These are phyloP conservation scores for Schlechtendalia chinensis DNA, from an alignment of 1,140 invertebrate genomes.

Conservation along the genomic window DNA sequence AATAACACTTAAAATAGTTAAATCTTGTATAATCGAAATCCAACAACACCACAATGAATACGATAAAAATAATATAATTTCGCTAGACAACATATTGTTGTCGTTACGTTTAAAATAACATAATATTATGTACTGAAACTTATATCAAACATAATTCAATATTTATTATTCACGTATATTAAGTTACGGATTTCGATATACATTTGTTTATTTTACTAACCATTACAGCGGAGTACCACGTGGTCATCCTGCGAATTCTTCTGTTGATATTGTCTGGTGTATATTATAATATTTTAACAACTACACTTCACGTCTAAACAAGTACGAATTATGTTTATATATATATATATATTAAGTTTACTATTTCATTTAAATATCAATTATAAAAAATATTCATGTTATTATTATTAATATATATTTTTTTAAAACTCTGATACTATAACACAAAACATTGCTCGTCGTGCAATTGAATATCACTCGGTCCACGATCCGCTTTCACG, in stretches of 20 bases:
- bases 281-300: background rate
- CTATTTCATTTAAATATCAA: background rate
- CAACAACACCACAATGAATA: background rate
- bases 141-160: too few species aligned
- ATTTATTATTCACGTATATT: background rate
- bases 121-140: too few species aligned
- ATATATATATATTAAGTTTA: background rate
- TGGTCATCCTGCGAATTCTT: background rate
- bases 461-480: slow-evolving; percentile 45
- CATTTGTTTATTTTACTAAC: slow-evolving; percentile 2
- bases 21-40: too few species aligned
- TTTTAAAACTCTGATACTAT: slow-evolving; percentile 7
- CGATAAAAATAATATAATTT: background rate
- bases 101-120: too few species aligned
- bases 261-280: background rate
- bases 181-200: background rate
- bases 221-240: slow-evolving; percentile 41
- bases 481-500: slow-evolving; percentile 48
- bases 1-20: too few species aligned
- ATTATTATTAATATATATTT: background rate
- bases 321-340: background rate
- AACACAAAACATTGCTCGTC: slow-evolving; percentile 39
- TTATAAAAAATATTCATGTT: background rate
- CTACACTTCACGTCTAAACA: slow-evolving; percentile 24
- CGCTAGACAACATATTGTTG: too few species aligned